Percentiles rank a stretch among this genome's conserved stretches.
phyloP scores from a whole-genome alignment of 1,140 invertebrate genomes.

The Drosophila parvula region DNA sequence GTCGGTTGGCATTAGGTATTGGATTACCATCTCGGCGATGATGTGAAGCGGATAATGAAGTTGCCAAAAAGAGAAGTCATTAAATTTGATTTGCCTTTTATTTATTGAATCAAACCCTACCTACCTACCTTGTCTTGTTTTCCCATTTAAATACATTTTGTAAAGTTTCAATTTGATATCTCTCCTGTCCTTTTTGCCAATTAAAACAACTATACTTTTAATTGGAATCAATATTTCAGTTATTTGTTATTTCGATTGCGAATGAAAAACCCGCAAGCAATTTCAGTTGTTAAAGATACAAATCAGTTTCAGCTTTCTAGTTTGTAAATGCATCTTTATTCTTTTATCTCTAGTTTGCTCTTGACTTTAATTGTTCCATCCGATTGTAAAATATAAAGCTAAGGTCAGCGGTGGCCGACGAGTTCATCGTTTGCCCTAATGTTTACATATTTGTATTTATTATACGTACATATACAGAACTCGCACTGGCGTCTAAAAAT shows the following conservation, averaged over 20 bases:
- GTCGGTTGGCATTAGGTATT: conserved; percentile 33
- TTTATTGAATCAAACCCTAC: not conserved
- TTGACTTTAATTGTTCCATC: conserved; percentile 15
- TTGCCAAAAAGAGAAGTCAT: conserved; percentile 5
- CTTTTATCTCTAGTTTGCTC: not conserved
- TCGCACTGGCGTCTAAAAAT: conserved; percentile 40
- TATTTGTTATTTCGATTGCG: conserved; percentile 1
- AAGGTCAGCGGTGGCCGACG: conserved; percentile 19
- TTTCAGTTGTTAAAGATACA: not conserved
- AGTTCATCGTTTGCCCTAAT: conserved; percentile 37
- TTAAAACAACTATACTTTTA: not conserved
- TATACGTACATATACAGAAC: conserved; percentile 33
- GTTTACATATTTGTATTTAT: conserved; percentile 45
- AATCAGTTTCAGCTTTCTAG: not conserved
- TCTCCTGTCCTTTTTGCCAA: not conserved
- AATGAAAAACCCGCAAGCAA: not conserved
- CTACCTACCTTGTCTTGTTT: too few species aligned
- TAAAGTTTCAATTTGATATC: not conserved
- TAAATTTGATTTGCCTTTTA: conserved; percentile 11
- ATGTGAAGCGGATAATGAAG: conserved; percentile 16
- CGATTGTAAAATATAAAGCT: conserved; percentile 34
- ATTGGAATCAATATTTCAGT: not conserved
- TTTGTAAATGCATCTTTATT: not conserved
- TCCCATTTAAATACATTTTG: not conserved
- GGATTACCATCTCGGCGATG: conserved; percentile 17